phyloP scores from a whole-genome alignment of 2,797 vertebrate genomes.

The Emydoidea blandingii region DNA sequence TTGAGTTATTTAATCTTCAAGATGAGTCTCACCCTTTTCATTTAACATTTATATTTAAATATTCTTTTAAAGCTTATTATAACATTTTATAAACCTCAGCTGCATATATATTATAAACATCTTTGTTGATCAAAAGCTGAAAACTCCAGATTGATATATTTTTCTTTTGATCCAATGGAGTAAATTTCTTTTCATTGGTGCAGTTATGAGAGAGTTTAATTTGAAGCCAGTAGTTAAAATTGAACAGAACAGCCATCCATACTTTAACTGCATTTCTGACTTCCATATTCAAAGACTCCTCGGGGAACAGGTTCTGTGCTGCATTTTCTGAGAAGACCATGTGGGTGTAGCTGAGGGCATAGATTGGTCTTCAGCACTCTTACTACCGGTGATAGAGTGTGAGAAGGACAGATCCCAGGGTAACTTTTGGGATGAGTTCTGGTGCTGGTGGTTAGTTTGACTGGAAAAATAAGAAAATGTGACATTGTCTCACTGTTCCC shows the following conservation, averaged over 20 bases:
- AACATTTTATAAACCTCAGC: background rate
- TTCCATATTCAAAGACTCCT: background rate
- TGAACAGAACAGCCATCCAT: background rate
- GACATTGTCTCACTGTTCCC: background rate
- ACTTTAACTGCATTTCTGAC: background rate
- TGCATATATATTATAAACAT: background rate
- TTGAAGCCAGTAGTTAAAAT: constrained; percentile 11
- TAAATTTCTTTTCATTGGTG: background rate
- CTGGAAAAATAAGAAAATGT: background rate
- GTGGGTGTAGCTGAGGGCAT: background rate
- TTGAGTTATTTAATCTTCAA: background rate
- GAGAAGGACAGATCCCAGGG: background rate
- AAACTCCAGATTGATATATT: background rate
- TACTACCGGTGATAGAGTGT: background rate
- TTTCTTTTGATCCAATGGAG: background rate
- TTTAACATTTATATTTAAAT: background rate
- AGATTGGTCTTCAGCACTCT: background rate
- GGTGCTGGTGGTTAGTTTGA: background rate
- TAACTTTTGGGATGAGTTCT: rapidly evolving
- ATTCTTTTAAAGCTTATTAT: background rate
- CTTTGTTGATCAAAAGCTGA: background rate
- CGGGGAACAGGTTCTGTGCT: background rate
- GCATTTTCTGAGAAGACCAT: background rate
- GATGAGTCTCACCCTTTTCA: background rate
- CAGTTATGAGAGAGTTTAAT: background rate